Percentiles rank a stretch among this genome's conserved stretches.
These are phyloP conservation scores for Leptopilina clavipes DNA, from an alignment of 1,140 invertebrate species.

Conservation along the genomic window DNA sequence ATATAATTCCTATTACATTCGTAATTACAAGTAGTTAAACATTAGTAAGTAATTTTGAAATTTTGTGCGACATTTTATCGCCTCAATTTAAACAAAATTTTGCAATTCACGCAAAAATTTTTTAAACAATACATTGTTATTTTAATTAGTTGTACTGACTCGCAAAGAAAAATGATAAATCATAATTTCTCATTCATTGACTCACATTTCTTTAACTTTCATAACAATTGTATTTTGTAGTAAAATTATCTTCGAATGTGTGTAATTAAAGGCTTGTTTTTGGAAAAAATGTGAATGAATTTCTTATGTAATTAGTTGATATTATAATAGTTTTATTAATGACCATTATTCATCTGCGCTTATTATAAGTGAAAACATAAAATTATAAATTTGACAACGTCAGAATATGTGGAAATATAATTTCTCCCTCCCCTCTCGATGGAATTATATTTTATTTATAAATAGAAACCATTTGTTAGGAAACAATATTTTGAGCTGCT, in stretches of 20 bases:
- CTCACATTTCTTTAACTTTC: not conserved
- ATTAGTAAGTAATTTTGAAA: slow-evolving; percentile 17
- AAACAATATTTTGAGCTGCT: not conserved
- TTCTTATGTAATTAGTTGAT: not conserved
- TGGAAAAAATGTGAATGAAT: slow-evolving; percentile 8
- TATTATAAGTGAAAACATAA: slow-evolving; percentile 28
- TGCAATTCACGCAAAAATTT: not conserved
- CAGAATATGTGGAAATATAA: not conserved
- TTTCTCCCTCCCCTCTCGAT: slow-evolving; percentile 22
- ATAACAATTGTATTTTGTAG: not conserved
- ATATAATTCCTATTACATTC: slow-evolving; percentile 29
- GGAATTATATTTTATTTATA: slow-evolving; percentile 14
- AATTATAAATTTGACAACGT: slow-evolving; percentile 33
- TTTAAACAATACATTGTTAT: not conserved
- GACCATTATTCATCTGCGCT: slow-evolving; percentile 15
- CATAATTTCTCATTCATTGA: not conserved
- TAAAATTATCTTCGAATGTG: not conserved
- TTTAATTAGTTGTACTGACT: not conserved
- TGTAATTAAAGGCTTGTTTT: slow-evolving; percentile 4
- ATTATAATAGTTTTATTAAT: slow-evolving; percentile 18
- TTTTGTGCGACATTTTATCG: not conserved
- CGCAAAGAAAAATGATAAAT: slow-evolving; percentile 1
- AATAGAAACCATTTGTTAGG: slow-evolving; percentile 7
- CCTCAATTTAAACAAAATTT: not conserved
- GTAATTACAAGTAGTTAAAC: slow-evolving; percentile 23